Base-by-base conservation (phyloP, 2,797 vertebrate species). In the Syndactyla subalaris region DNA sequence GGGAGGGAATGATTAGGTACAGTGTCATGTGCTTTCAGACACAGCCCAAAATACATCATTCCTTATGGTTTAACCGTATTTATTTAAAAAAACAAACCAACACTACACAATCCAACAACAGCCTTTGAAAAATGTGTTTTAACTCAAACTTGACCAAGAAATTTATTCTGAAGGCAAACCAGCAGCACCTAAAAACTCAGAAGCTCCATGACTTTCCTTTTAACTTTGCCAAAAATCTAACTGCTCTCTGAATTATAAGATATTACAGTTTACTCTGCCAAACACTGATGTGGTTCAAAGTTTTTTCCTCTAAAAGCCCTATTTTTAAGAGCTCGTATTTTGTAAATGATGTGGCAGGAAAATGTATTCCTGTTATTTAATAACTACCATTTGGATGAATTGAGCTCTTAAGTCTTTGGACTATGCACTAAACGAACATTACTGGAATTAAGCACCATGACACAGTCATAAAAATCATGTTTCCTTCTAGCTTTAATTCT, bases 401-500 rank as follows among this genome's bases (percentile, higher is more conserved):
- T 36, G 27, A 82, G 48, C 29, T 80, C 34, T 68, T 30, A 61
- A 58, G 30, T 43, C 52, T 72, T 43, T 29, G 41, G 63, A 49
- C 45, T 62, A 38, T 3, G 32, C 38, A 81, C 9, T 67, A 79
- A 78, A 80, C 6, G 38, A 90, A 36, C 48, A 63, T 76, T 81
- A 45, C 7, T 73, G 45, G 85, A 86, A 38, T 48, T 72, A 84
- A 66, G 59, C 39, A 61, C 24, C 45, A 70, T 63, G 71, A 75
- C 43, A 86, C 3, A 71, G 71, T 76, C 65, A 93, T 70, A 71
- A 94, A 89, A 95, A 49, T 46, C 24, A 5, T 29, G 24, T 63
- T 91, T 88, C 73, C 62, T 80, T 81, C 46, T 68, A 70, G 48
- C 66, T 95, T 75, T 78, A 87, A 75, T 74, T 87, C 34, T 84